Base-by-base conservation (phyloP, 2,113 vertebrate species). In the Pomatorhinus ruficollis region DNA sequence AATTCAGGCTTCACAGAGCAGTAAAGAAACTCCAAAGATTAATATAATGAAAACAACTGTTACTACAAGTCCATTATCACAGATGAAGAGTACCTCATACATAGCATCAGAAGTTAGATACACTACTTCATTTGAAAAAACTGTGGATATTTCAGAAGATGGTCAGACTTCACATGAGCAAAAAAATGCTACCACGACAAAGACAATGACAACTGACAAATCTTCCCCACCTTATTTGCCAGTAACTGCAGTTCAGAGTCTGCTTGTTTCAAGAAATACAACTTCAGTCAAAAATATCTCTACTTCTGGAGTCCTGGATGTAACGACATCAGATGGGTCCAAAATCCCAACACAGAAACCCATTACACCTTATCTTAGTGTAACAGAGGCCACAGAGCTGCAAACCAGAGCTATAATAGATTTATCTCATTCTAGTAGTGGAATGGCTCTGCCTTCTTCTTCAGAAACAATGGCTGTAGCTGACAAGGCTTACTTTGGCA, bases 401-500 rank as follows among this genome's bases (percentile, higher is more conserved):
- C 87, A 95, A 65, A 95, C 75, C 33, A 81, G 83, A 82, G 87
- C 86, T 75, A 10, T n/a, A 87, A 63, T 30, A 70, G 59, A 83
- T 85, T 50, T 91, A 30, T 76, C 83, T 78, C 82, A 54, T 78
- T 79, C 77, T 64, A 84, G 74, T 85, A 63, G 50, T 77, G 87
- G 22, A 90, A 94, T 10, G 5, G 11, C 31, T 76, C 33, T 94
- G 42, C 71, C 78, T 88, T 91, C 90, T 37, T 75, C 75, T 56
- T 77, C 93, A 74, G 72, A 69, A 63, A 56, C 40, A 2, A 89
- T 80, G 35, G 63, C 74, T 45, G 49, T 35, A 65, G 63, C 68
- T 64, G 94, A 96, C 64, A 84, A 95, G 54, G 40, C 91, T 89
- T 96, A 95, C 44, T 96, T 91, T 93, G 96, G 93, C 45, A 93